Conservation (phyloP, 2,888 invertebrate genomes). For the Rotaria socialis region DNA sequence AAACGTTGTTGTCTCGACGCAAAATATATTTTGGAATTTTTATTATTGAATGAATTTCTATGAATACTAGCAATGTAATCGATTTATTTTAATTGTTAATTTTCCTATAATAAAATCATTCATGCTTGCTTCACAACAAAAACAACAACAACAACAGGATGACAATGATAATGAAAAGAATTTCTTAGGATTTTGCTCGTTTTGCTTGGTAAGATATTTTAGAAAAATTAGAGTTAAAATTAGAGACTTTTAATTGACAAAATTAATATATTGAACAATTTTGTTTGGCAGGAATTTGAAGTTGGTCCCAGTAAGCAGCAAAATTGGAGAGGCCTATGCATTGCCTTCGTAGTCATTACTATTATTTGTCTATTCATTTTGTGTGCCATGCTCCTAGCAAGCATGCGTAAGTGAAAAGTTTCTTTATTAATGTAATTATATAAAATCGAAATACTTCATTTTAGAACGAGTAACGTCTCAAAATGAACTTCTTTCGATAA, state of each 20-base stretch:
- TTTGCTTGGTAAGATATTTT: neutral
- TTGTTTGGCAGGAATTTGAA: neutral
- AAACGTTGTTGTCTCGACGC: neutral
- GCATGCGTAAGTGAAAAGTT: neutral
- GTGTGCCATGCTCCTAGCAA: neutral
- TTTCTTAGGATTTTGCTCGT: neutral
- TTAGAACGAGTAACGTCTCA: neutral
- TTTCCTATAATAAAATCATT: neutral
- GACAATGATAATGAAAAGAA: neutral
- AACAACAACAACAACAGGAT: too few relatives aligned
- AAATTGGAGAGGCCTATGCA: constrained; percentile 13
- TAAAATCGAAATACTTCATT: too few relatives aligned
- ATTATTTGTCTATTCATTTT: constrained; percentile 1
- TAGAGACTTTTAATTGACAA: neutral
- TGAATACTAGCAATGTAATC: neutral
- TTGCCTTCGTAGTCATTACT: constrained; percentile 6
- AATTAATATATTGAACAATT: neutral
- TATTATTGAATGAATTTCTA: neutral
- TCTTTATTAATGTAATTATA: neutral
- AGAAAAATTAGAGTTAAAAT: too few relatives aligned
- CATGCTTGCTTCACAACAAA: neutral
- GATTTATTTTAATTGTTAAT: neutral
- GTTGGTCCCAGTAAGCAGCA: constrained; percentile 22
- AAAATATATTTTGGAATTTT: neutral
- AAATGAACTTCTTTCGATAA: neutral